phyloP scores from a whole-genome alignment of 2,888 invertebrate species.

The Hirtodrosophila confusa region DNA sequence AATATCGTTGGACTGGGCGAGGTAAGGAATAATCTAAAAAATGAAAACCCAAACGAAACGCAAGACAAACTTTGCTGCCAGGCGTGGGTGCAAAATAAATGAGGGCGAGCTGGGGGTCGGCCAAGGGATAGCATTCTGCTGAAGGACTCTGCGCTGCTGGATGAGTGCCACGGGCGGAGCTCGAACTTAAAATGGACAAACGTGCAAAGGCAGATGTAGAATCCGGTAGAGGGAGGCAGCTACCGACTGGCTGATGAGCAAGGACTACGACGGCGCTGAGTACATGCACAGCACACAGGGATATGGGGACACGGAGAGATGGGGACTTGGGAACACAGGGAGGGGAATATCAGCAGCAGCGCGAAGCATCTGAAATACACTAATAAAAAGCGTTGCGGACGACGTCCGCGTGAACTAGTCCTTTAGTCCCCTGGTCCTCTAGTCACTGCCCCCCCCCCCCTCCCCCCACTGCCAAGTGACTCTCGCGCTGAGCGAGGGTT shows the following conservation, averaged over 20 bases:
- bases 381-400: constrained; percentile 68
- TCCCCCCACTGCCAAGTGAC: constrained; percentile 59
- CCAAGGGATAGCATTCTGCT: constrained; percentile 36
- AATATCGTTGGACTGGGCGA: constrained; percentile 61
- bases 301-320: neutral
- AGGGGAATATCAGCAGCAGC: constrained; percentile 21
- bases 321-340: neutral
- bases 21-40: constrained; percentile 78
- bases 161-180: constrained; percentile 81
- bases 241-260: constrained; percentile 72
- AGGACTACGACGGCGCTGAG: constrained; percentile 51
- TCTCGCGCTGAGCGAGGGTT: constrained; percentile 39
- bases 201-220: constrained; percentile 58
- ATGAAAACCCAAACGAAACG: constrained; percentile 80
- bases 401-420: constrained; percentile 73
- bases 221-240: constrained; percentile 23
- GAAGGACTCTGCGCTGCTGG: constrained; percentile 76
- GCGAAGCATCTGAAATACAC: constrained; percentile 57
- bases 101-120: constrained; percentile 40
- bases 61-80: constrained; percentile 79
- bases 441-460: constrained; percentile 27
- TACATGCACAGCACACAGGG: constrained; percentile 14
- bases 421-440: constrained; percentile 50
- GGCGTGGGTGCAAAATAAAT: constrained; percentile 80
- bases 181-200: constrained; percentile 82